phyloP scores from a whole-genome alignment of 30 jellyfish, hydroid and myxozoan genomes.

The Chironex yamaguchii region DNA sequence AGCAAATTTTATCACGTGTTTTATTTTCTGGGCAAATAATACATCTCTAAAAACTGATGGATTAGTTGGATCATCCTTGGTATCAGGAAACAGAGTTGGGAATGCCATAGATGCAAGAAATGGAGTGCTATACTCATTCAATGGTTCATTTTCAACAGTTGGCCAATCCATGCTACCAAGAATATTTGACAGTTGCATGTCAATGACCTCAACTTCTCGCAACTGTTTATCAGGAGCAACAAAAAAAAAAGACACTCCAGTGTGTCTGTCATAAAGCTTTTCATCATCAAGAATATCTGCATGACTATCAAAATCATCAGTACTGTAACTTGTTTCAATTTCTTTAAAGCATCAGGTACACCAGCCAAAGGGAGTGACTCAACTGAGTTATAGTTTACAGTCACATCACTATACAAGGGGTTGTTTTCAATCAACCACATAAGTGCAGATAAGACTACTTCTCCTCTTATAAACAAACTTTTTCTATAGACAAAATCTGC shows the following conservation, averaged over 20 bases:
- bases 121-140: conserved; percentile 30
- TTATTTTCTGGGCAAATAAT: too few species aligned
- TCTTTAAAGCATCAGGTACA: conserved; percentile 13
- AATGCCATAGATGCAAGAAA: conserved; percentile 28
- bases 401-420: conserved; percentile 29
- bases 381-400: conserved; percentile 1
- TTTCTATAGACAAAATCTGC: background rate
- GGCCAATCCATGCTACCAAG: conserved; percentile 18
- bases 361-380: conserved; percentile 7
- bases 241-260: conserved; percentile 5
- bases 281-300: conserved; percentile 18
- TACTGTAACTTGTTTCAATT: background rate
- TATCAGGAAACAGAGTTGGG: conserved; percentile 46
- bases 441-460: conserved; percentile 14
- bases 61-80: conserved; percentile 39
- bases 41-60: conserved; percentile 11
- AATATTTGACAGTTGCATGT: conserved; percentile 2
- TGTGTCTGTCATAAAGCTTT: conserved; percentile 21
- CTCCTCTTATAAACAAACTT: background rate
- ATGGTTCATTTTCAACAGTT: conserved; percentile 6
- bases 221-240: background rate
- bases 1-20: too few species aligned
- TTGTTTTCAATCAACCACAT: conserved; percentile 17
- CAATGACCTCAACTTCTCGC: conserved; percentile 24
- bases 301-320: background rate